Evolutionary conservation across 2,888 invertebrate genomes (phyloP), one percentile per base, ranked within the genome.

Genomic region (Cinara cedri): DNA sequence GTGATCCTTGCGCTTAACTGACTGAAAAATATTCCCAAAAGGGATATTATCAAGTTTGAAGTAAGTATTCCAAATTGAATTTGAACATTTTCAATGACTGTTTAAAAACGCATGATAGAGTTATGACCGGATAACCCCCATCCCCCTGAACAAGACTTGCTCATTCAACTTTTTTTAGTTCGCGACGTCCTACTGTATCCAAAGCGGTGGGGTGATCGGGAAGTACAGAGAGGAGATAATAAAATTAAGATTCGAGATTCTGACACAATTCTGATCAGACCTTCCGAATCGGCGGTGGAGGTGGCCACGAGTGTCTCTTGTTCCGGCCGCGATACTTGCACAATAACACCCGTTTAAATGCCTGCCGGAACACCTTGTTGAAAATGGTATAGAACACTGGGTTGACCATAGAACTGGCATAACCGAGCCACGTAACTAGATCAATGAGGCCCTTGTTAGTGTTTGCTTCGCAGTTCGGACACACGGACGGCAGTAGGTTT

Each of bases 381-480:
- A 97, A 97, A 84, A 96, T 95, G 34, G 97, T 97, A 86, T 97
- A 97, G 87, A 97, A 96, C 84, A 97, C 93, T 1, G 97, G 97
- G 87, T 97, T 97, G 49, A 97, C 94, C 91, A 95, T 95, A 16
- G 95, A 95, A 85, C 95, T 95, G 76, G 95, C 93, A 85, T 96
- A 97, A 24, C 97, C 97, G 82, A 97, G 87, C 97, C 97, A 97
- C 66, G 96, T 91, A 81, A 94, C 96, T 82, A 94, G 89, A 85
- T 95, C 94, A 84, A 94, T 92, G 63, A 95, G 92, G 89, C 93
- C 92, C 82, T 89, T 90, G 74, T 93, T 89, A 72, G 93, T 90
- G 81, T 90, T 88, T 55, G 90, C 89, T 84, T 93, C 93, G 84
- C 95, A 96, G 82, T 92, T 90, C 11, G 90, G 89, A 84, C 96